Conservation (phyloP, 2,797 vertebrate genomes). For the Hoplostethus atlanticus region DNA sequence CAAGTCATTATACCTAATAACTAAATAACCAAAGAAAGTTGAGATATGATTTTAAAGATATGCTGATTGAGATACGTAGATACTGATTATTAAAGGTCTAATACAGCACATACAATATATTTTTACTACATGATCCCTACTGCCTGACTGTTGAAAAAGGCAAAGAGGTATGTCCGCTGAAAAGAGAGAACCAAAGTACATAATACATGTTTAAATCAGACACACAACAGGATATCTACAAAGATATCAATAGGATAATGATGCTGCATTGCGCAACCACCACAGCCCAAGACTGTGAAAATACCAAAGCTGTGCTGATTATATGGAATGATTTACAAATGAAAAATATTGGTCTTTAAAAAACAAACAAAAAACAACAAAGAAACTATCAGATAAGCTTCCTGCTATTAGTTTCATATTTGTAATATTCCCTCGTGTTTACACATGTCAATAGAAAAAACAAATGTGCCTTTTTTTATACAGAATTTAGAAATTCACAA, state of each 20-base stretch:
- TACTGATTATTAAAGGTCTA: constrained; percentile 22
- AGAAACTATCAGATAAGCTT: constrained; percentile 63
- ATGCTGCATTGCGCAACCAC: constrained; percentile 43
- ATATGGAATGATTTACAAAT: constrained; percentile 79
- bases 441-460: constrained; percentile 78
- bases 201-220: constrained; percentile 74
- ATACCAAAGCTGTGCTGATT: constrained; percentile 74
- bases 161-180: constrained; percentile 71
- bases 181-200: constrained; percentile 62
- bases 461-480: constrained; percentile 81
- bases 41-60: constrained; percentile 49
- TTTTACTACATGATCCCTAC: constrained; percentile 24
- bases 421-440: constrained; percentile 83
- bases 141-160: constrained; percentile 49
- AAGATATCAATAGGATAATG: constrained; percentile 65
- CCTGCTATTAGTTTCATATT: constrained; percentile 70
- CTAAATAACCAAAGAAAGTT: constrained; percentile 9
- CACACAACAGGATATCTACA: constrained; percentile 72
- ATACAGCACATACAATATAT: constrained; percentile 32
- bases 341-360: constrained; percentile 67
- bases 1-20: constrained; percentile 27
- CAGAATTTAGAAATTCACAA: constrained; percentile 88
- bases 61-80: constrained; percentile 46
- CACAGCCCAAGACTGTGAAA: constrained; percentile 71
- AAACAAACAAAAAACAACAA: constrained; percentile 15